Evolutionary conservation across 2,888 invertebrate genomes (phyloP).

Genomic region (Acanthosepion pharaonis): DNA sequence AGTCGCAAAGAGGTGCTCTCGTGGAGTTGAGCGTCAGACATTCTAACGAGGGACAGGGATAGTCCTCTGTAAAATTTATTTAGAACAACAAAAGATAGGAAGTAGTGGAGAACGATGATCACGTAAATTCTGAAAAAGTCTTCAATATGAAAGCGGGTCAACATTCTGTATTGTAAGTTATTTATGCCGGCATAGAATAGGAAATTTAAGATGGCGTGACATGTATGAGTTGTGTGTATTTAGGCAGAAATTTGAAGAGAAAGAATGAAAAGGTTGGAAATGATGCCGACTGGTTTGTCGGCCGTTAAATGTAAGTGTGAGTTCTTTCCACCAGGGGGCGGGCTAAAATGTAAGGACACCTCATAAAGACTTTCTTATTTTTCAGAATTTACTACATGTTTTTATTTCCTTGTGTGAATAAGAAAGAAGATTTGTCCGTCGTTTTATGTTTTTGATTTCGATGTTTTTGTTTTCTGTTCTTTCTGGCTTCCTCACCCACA

Average conservation of each 20-base stretch:
- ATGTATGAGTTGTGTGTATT: background rate
- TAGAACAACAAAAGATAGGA: too few species aligned
- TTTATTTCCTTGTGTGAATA: background rate
- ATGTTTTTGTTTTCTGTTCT: background rate
- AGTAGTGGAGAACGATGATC: too few species aligned
- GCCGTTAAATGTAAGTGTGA: background rate
- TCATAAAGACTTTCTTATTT: background rate
- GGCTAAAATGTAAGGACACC: background rate
- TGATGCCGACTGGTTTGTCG: background rate
- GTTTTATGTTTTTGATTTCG: background rate
- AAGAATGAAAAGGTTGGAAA: background rate
- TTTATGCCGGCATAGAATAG: background rate
- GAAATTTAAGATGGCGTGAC: background rate
- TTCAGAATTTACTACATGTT: background rate
- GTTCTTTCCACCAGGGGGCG: constrained; percentile 6
- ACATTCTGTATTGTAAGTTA: background rate
- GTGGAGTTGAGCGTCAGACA: too few species aligned
- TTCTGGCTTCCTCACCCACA: background rate
- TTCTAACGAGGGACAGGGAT: too few species aligned
- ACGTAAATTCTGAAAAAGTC: background rate
- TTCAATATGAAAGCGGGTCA: background rate
- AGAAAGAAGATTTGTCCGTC: background rate
- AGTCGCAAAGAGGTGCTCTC: too few species aligned
- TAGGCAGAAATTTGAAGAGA: background rate
- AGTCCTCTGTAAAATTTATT: too few species aligned